Base-by-base conservation (phyloP, 92 coral and sea anemone species). In the Scolanthus callimorphus region DNA sequence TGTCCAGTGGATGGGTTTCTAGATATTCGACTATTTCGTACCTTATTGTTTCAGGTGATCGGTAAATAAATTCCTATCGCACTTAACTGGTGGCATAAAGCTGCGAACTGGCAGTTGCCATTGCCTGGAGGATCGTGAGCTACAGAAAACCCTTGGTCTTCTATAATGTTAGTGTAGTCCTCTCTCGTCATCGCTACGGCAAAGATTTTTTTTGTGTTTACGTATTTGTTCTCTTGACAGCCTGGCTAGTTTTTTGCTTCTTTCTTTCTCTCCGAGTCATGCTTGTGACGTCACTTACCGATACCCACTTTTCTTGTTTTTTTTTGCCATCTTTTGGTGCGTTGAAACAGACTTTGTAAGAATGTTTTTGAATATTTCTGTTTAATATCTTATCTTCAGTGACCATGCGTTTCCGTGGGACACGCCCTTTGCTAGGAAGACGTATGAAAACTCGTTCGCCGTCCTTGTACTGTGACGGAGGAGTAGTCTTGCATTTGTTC, bases 91-190 rank as follows among this genome's bases (percentile, higher is more conserved):
- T 79, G n/a, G 12, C 75, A 17, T 17, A 73, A 29, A 9, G 70
- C 59, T 1, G 75, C 86, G 27, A 79, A 79, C 20, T 79, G 80
- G 51, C 85, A 79, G 59, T 26, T 71, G 27, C 85, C 85, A 27
- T 64, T 58, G 34, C 80, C 74, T 11, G 67, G 85, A 8, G 79
- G 80, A 20, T 72, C 64, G 43, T 55, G 62, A 0, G 52, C 48
- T 11, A 68, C 44, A 1, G 29, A 9, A 79, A 25, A 71, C 1
- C 81, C 71, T 19, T 80, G 81, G 13, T 80, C 71, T 34, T 80
- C 64, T 19, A 73, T 59, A 0, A 61, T 27, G 9, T 50, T 9
- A 11, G 2, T 10, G 49, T 66, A 80, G 34, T 72, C 82, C 12
- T 54, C 62, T 29, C 12, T 38, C 57, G 39, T 39, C 88, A 74